Base-by-base conservation (phyloP, 2,113 vertebrate species). In the Electrona antarctica region DNA sequence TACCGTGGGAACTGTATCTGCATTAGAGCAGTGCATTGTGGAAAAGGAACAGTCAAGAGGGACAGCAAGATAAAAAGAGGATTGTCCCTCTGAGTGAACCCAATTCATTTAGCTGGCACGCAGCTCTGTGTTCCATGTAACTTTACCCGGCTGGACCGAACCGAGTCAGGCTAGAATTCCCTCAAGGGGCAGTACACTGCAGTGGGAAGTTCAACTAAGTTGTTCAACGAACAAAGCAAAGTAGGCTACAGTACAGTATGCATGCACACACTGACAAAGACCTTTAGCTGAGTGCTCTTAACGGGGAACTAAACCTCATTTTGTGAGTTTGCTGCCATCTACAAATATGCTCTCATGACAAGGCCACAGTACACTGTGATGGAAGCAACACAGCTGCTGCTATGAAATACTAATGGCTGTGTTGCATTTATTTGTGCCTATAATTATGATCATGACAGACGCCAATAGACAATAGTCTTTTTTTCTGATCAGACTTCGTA, bases 1-100 rank as follows among this genome's bases (percentile, higher is more conserved):
- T 56, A 86, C 60, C 85, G 88, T 92, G 89, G 87, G 91, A 92
- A 92, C 80, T 15, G 69, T 73, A 9, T 71, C 60, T 3, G 14
- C 8, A 21, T 58, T 61, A 78, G 73, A 79, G 61, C 59, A 47
- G 70, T 6, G 48, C 74, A 82, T 76, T 87, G 88, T 85, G 57
- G 59, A 48, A 60, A 61, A 63, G 64, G 69, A 76, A 73, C 63
- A 68, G 69, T 80, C 69, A 67, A 52, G 68, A 79, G 86, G 76
- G 79, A 79, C 78, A 61, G 67, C 9, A 47, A 72, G 76, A 89
- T 86, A 84, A 82, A 87, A 86, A 80, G 57, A 28, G 76, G 80
- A 89, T 85, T 89, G 88, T 89, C 67, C 79, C 45, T 73, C 45
- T 6, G 69, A 65, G 70, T 62, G 66, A 57, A 81, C 73, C 73